Evolutionary conservation across 2,888 invertebrate genomes (phyloP).

Genomic region (Trichopria drosophilae): DNA sequence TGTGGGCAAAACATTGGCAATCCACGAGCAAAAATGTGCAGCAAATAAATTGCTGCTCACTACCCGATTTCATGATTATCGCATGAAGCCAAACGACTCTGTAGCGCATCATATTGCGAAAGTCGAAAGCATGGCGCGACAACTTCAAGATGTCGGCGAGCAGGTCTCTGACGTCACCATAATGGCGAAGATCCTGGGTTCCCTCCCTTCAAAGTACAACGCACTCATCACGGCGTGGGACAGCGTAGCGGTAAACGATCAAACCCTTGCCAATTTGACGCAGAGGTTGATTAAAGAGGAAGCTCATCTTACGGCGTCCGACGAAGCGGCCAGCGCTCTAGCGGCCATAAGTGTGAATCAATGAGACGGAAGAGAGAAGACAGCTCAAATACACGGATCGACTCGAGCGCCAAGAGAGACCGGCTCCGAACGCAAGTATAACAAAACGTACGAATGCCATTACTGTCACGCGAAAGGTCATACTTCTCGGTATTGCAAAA

Average conservation of each 20-base stretch:
- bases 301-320: neutral
- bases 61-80: neutral
- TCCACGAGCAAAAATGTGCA: neutral
- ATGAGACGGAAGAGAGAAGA: neutral
- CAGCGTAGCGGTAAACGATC: too few species aligned
- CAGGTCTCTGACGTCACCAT: neutral
- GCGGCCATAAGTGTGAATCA: too few species aligned
- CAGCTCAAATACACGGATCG: neutral
- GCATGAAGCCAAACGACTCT: neutral
- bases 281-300: neutral
- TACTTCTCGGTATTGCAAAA: neutral
- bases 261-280: too few species aligned
- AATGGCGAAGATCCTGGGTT: constrained; percentile 4
- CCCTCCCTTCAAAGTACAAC: too few species aligned
- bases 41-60: neutral
- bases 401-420: neutral
- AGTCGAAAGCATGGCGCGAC: neutral
- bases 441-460: neutral
- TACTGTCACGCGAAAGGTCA: neutral
- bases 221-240: too few species aligned
- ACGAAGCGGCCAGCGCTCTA: neutral
- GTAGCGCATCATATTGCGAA: neutral
- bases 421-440: neutral
- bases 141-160: neutral
- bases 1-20: neutral